These are phyloP conservation scores for Linnaemya vulpina DNA, from an alignment of 2,888 invertebrate species.

Conservation along the genomic window DNA sequence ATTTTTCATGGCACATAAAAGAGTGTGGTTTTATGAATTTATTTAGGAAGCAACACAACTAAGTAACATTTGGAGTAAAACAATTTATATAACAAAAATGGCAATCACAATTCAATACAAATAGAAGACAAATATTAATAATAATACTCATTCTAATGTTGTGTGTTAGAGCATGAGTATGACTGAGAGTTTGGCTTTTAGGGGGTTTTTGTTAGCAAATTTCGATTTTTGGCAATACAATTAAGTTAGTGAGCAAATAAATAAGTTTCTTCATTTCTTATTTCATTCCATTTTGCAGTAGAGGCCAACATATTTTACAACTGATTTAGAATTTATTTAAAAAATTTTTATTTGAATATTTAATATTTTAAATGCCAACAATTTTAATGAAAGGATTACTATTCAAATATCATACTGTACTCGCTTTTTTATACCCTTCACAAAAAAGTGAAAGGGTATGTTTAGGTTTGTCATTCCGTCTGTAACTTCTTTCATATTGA, in stretches of 20 bases:
- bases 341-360: no score
- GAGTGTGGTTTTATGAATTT: conserved; percentile 6
- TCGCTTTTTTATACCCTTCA: no score
- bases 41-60: background rate
- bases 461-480: no score
- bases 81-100: conserved; percentile 16
- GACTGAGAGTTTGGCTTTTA: conserved; percentile 2
- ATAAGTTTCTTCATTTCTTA: background rate
- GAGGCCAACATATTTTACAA: background rate
- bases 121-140: background rate
- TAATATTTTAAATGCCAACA: no score
- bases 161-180: conserved; percentile 48
- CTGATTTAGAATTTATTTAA: no score
- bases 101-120: conserved; percentile 26
- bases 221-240: conserved; percentile 8
- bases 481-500: no score
- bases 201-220: background rate
- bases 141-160: background rate
- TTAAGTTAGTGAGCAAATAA: background rate
- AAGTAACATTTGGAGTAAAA: background rate
- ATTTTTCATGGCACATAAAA: background rate
- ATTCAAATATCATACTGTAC: no score
- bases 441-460: no score
- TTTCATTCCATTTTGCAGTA: background rate
- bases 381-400: no score